Percentiles rank a stretch among this genome's conserved stretches.
These are phyloP conservation scores for Loxodonta africana DNA, from an alignment of 2,113 vertebrate genomes.

Conservation along the genomic window DNA sequence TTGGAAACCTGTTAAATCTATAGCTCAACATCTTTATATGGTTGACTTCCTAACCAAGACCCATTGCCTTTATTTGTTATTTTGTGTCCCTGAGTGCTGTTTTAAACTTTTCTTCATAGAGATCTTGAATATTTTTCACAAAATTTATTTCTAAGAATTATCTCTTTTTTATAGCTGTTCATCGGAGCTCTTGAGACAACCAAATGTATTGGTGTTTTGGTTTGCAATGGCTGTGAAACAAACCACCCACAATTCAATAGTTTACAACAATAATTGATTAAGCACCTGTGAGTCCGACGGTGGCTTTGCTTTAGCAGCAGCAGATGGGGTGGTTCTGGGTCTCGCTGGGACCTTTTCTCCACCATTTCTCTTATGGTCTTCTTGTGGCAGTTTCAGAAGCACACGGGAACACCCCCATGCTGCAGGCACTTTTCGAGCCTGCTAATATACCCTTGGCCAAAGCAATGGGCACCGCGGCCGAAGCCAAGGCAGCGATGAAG, in stretches of 20 bases:
- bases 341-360: neutral
- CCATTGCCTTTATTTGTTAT: neutral
- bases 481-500: neutral
- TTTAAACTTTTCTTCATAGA: neutral
- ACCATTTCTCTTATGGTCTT: too few relatives aligned
- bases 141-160: neutral
- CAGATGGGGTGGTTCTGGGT: neutral
- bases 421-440: neutral
- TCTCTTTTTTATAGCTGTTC: neutral
- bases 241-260: neutral
- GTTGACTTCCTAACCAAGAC: neutral
- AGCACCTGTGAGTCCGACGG: neutral
- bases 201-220: neutral
- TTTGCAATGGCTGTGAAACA: neutral
- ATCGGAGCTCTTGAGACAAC: neutral
- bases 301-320: neutral
- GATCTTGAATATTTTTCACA: neutral
- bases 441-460: neutral
- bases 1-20: neutral
- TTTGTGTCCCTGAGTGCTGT: neutral
- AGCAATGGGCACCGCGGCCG: neutral
- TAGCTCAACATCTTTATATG: neutral
- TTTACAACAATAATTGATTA: neutral
- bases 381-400: neutral
- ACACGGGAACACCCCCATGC: neutral